Evolutionary conservation across 2,113 vertebrate genomes (phyloP), one percentile per base, ranked within the genome.

Genomic region (Aegithalos caudatus): DNA sequence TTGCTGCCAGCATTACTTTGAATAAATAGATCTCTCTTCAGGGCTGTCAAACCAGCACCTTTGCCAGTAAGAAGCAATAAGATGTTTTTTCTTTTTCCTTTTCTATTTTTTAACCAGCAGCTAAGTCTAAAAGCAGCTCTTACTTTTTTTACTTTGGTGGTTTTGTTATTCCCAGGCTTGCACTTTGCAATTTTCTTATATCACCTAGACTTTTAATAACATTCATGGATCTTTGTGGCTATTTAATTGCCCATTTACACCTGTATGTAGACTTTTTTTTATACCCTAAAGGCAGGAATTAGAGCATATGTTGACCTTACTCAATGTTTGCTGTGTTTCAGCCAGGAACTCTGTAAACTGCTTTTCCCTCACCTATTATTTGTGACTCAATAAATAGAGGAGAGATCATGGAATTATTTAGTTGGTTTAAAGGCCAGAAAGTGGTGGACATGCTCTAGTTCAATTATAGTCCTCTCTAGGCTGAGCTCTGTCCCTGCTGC

Each of bases 1-100:
- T 48, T 96, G 81, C 93, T 96, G 92, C 92, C 88, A 95, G 82
- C 72, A 70, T 95, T 94, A 88, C 92, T 94, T 86, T 86, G 88
- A 96, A 96, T 96, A 96, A 96, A 93, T 71, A 96, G 79, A 93
- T 95, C 79, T 48, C 85, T 90, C 85, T 71, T 93, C 74, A 71
- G 47, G 51, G 51, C 88, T 93, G 92, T 96, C 96, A 96, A 86
- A 91, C 33, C 56, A 86, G 47, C 56, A 92, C 85, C 85, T 94
- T 92, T 3, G 2, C 85, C 56, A 77, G 86, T 54, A 90, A 80
- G 14, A 88, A 45, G 67, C 86, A 90, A 82, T 73, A 35, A 54
- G 42, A 11, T 82, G 57, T 35, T 38, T 73, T 69, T 57, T 18
- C 9, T 57, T 67, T 57, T 33, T 29, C 13, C 25, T 80, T 62